A percentile compares a stretch with the other conserved stretches of the same genome.
phyloP scores from a whole-genome alignment of 2,797 vertebrate genomes.

The Acrossocheilus wenchowensis region DNA sequence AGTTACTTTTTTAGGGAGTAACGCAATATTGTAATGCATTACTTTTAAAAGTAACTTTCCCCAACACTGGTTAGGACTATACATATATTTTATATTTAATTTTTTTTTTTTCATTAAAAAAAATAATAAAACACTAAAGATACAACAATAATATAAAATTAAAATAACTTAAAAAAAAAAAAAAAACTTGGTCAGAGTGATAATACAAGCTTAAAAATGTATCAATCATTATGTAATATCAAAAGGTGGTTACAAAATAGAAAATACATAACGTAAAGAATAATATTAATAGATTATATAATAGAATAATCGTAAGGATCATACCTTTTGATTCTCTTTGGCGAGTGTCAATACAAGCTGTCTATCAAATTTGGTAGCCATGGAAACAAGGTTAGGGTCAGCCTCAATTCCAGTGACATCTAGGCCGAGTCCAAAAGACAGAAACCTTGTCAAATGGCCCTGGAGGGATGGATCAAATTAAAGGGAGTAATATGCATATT shows the following conservation, averaged over 20 bases:
- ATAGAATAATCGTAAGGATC: neutral
- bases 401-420: constrained; percentile 87
- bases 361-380: constrained; percentile 81
- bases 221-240: neutral
- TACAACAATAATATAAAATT: neutral
- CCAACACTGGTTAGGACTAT: neutral
- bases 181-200: neutral
- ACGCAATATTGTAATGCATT: too few species aligned
- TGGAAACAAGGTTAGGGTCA: constrained; percentile 77
- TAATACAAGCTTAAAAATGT: neutral
- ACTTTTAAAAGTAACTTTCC: too few species aligned
- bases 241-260: neutral
- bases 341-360: constrained; percentile 78
- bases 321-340: constrained; percentile 77
- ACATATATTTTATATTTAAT: too few species aligned
- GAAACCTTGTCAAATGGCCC: constrained; percentile 91
- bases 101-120: neutral
- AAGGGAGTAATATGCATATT: neutral
- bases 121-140: too few species aligned
- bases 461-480: constrained; percentile 59
- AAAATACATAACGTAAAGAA: neutral
- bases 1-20: too few species aligned
- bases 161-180: too few species aligned
- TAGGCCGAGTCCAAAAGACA: constrained; percentile 87
- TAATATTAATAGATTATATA: neutral